phyloP scores from a whole-genome alignment of 2,797 vertebrate species.

The Macropodus opercularis region DNA sequence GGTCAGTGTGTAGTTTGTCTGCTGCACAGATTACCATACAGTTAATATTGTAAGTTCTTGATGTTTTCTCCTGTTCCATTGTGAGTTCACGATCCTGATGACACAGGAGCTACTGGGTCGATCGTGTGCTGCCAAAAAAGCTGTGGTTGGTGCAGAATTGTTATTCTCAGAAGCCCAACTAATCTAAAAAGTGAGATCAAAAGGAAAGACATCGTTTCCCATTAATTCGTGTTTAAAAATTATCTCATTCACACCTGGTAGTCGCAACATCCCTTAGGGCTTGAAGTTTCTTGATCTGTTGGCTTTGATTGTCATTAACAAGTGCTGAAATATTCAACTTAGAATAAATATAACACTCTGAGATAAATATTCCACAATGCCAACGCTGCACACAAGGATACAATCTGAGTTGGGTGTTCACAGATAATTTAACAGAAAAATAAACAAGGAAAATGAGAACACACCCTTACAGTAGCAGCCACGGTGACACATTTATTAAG shows the following conservation, averaged over 20 bases:
- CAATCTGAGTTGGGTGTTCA: slow-evolving; percentile 10
- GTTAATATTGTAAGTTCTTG: too few species aligned
- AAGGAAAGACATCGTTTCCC: background rate
- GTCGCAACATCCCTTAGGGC: background rate
- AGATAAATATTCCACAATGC: slow-evolving; percentile 13
- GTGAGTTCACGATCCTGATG: too few species aligned
- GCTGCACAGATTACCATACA: background rate
- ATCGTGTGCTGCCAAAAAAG: background rate
- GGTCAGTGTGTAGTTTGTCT: background rate
- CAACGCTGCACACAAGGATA: slow-evolving; percentile 12
- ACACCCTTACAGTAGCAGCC: slow-evolving; percentile 4
- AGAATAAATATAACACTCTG: slow-evolving; percentile 33
- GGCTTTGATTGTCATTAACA: slow-evolving; percentile 20
- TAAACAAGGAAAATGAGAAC: background rate
- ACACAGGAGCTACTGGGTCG: too few species aligned
- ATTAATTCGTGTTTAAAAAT: background rate
- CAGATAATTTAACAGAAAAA: slow-evolving; percentile 27
- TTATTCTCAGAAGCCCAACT: background rate
- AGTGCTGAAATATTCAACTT: slow-evolving; percentile 17
- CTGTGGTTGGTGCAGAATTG: background rate
- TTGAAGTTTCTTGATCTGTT: background rate
- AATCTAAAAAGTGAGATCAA: too few species aligned
- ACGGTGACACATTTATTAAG: slow-evolving; percentile 8
- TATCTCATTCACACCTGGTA: background rate
- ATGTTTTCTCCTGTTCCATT: too few species aligned